Percentiles rank a stretch among this genome's conserved stretches.
Conservation (phyloP, 2,888 invertebrate genomes). For the Zootermopsis nevadensis region DNA sequence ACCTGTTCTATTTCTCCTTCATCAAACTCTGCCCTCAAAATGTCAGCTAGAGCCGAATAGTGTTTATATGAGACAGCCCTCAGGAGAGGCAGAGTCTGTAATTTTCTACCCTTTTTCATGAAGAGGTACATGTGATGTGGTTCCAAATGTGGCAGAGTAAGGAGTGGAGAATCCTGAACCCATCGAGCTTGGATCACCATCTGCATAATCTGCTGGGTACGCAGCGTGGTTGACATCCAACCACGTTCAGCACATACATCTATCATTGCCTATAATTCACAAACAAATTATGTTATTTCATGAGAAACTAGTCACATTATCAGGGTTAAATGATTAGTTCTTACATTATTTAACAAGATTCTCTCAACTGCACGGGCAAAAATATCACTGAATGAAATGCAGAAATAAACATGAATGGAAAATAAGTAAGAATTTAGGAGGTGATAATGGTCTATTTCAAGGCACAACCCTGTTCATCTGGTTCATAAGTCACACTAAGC, state of each 20-base stretch:
- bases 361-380: no score
- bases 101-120: conserved; percentile 40
- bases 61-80: conserved; percentile 68
- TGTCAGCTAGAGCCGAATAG: conserved; percentile 71
- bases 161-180: conserved; percentile 79
- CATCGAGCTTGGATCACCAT: conserved; percentile 92
- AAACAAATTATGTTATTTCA: background rate
- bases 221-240: conserved; percentile 86
- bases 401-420: no score
- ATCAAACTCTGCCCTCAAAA: conserved; percentile 74
- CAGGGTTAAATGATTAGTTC: background rate
- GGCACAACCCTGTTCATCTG: no score
- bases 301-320: background rate
- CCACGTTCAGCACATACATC: conserved; percentile 92
- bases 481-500: no score
- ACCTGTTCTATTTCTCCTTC: conserved; percentile 79
- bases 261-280: conserved; percentile 85
- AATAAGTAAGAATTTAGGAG: no score
- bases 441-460: no score
- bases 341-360: no score
- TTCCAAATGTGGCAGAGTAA: conserved; percentile 82
- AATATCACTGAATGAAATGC: no score
- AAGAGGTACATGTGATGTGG: conserved; percentile 60
- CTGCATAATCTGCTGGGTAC: conserved; percentile 84
- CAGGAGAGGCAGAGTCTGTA: conserved; percentile 68